A percentile compares a stretch with the other conserved stretches of the same genome.
Evolutionary conservation across 2,888 invertebrate genomes (phyloP).

Genomic region (Deroplatys truncata): DNA sequence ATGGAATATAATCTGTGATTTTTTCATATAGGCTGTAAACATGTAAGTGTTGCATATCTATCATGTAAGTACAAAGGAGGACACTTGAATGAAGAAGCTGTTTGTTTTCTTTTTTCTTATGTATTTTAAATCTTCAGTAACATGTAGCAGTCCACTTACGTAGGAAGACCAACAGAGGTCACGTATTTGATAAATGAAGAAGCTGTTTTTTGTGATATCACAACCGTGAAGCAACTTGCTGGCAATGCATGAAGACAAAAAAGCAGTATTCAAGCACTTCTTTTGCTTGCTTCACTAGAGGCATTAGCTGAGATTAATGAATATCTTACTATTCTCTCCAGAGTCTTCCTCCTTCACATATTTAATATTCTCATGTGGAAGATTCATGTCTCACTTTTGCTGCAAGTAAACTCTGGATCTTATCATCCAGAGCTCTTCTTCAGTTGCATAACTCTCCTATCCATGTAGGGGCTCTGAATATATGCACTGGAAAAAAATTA

Average conservation of each 20-base stretch:
- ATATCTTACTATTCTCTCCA: background rate
- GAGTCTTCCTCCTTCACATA: background rate
- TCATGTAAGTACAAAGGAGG: background rate
- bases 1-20: background rate
- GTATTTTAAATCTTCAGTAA: background rate
- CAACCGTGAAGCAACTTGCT: background rate
- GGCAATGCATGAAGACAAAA: background rate
- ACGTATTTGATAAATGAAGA: background rate
- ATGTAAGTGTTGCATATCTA: background rate
- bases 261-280: constrained; percentile 8
- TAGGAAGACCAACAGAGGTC: constrained; percentile 8
- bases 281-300: constrained; percentile 7
- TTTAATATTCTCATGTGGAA: background rate
- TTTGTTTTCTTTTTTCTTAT: background rate
- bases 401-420: background rate
- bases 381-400: background rate
- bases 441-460: constrained; percentile 46
- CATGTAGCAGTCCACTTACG: background rate
- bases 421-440: constrained; percentile 3
- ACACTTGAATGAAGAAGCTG: background rate
- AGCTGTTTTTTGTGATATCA: background rate
- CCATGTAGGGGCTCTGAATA: constrained; percentile 62
- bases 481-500: constrained; percentile 54
- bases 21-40: background rate
- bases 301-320: background rate